Evolutionary conservation across 2,113 vertebrate species (phyloP).

Genomic region (cattle (Bos taurus)): ARS-UCD2.0 NC_037332.1:30044001-30044500

Average conservation of each 20-base stretch:
- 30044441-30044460: neutral
- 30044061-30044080: neutral
- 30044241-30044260: neutral
- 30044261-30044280: neutral
- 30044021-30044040: neutral
- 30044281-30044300: neutral
- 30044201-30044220: neutral
- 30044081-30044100: neutral
- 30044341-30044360: neutral
- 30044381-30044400: neutral
- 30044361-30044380: slow-evolving; percentile 19
- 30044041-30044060: neutral
- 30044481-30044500: neutral
- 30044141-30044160: neutral
- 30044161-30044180: neutral
- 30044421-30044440: neutral
- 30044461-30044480: neutral
- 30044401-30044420: neutral
- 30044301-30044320: neutral
- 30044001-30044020: neutral
- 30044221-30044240: neutral
- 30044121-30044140: neutral
- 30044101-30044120: neutral
- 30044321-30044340: slow-evolving; percentile 9
- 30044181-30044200: neutral